These are phyloP conservation scores for Drosophila truncata DNA, from an alignment of 1,140 invertebrate genomes.

Conservation along the genomic window DNA sequence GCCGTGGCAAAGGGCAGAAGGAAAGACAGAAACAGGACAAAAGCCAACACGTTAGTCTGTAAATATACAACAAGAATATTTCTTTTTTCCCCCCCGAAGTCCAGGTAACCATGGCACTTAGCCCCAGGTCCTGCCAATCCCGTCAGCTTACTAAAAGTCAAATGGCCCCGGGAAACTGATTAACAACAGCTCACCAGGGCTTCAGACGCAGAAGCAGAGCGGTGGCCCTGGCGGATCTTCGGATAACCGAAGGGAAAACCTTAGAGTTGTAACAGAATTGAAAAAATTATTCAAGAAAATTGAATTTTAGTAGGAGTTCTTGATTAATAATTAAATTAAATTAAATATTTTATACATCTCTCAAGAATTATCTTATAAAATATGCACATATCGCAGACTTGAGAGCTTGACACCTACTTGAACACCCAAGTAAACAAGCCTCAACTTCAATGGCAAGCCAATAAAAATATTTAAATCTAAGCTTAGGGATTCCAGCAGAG, in stretches of 20 bases:
- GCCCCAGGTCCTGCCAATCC: conserved; percentile 1
- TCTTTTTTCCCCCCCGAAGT: neutral
- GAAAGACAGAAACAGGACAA: neutral
- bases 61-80: conserved; percentile 18
- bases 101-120: conserved; percentile 25
- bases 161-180: conserved; percentile 45
- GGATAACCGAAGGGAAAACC: neutral
- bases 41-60: conserved; percentile 38
- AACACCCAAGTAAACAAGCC: neutral
- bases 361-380: neutral
- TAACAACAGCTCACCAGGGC: conserved; percentile 41
- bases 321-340: neutral
- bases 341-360: neutral
- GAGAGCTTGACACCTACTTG: neutral
- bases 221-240: neutral
- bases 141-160: conserved; percentile 9
- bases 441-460: neutral
- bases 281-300: neutral
- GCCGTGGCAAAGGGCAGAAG: conserved; percentile 6
- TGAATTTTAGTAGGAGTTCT: neutral
- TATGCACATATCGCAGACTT: neutral
- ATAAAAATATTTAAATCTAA: conserved; percentile 36
- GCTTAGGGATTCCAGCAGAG: neutral
- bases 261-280: too few relatives aligned
- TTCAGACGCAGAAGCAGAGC: neutral